Base-by-base conservation (phyloP, 2,797 vertebrate species). In the Anolis apletophallus region DNA sequence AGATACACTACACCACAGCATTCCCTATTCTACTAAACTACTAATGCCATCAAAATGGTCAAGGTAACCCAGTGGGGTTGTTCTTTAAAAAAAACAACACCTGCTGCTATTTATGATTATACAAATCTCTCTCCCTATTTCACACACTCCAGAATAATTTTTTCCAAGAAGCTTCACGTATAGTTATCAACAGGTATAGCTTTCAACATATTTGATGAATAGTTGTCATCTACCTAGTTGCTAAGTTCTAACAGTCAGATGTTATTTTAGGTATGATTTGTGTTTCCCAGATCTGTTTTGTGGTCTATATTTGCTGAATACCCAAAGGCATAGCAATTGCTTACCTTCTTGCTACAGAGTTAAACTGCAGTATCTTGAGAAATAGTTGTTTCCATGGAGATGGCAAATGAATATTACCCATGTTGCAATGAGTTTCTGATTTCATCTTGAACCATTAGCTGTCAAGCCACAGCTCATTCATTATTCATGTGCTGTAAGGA, bases 371-470 rank as follows among this genome's bases (percentile, higher is more conserved):
- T 83, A 86, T 88, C 95, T 90, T 79, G 91, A 94, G 88, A 93
- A 94, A 95, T 59, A 89, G 84, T 80, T 68, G 94, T 96, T 95
- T 93, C 95, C 95, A 94, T 93, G 95, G 96, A 93, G 94, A 96
- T 91, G 89, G 92, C 92, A 95, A 95, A 92, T 88, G 92, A 95
- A 26, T 86, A 87, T 89, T 93, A 93, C 92, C 91, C 92, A 91
- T 88, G 92, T 90, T 93, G 93, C 92, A 93, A 83, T n/a, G 87
- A 95, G 94, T 90, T 93, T 91, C 94, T 93, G 94, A 95, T 94
- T 96, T 96, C 93, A 95, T 95, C 94, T 92, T 85, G 90, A 96
- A 91, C 95, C 95, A 95, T 95, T 94, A 95, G 94, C 93, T 95
- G 94, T 90, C 91, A 91, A 94, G 90, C 91, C 94, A 94, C 89